These are phyloP conservation scores for Heterotis niloticus DNA, from an alignment of 2,113 vertebrate species.

Conservation along the genomic window DNA sequence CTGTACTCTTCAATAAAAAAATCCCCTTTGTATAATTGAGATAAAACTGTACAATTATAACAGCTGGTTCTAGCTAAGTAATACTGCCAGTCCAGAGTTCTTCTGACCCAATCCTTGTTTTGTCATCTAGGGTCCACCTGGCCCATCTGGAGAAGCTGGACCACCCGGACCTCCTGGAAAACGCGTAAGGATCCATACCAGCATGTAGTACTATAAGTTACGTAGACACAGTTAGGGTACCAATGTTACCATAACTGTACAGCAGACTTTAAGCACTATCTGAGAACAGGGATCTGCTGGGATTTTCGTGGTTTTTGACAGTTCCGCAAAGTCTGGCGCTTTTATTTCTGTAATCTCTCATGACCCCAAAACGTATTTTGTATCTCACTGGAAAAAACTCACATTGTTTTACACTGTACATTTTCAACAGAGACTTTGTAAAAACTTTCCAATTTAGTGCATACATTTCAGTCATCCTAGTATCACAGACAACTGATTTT, in stretches of 20 bases:
- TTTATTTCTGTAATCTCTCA: neutral
- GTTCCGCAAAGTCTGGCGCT: neutral
- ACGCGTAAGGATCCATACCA: conserved; percentile 70
- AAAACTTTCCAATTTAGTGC: neutral
- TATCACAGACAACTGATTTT: conserved; percentile 11
- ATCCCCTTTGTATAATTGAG: no score
- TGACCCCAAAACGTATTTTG: neutral
- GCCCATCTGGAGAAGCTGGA: conserved; percentile 95
- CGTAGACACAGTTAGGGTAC: no score
- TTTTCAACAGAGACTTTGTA: neutral
- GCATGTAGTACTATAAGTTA: no score
- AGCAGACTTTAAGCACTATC: no score
- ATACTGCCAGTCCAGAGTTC: neutral
- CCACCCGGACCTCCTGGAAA: conserved; percentile 95
- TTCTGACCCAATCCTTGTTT: conserved; percentile 16
- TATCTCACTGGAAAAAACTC: no score
- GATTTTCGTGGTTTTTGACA: neutral
- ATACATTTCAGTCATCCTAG: conserved; percentile 10
- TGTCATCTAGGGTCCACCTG: conserved; percentile 80
- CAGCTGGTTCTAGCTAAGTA: neutral
- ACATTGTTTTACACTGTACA: neutral
- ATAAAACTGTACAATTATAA: no score
- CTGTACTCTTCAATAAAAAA: no score
- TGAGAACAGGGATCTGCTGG: no score
- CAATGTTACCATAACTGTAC: no score